Conservation (phyloP, 2,113 vertebrate species). For the Rhabdornis inornatus region DNA sequence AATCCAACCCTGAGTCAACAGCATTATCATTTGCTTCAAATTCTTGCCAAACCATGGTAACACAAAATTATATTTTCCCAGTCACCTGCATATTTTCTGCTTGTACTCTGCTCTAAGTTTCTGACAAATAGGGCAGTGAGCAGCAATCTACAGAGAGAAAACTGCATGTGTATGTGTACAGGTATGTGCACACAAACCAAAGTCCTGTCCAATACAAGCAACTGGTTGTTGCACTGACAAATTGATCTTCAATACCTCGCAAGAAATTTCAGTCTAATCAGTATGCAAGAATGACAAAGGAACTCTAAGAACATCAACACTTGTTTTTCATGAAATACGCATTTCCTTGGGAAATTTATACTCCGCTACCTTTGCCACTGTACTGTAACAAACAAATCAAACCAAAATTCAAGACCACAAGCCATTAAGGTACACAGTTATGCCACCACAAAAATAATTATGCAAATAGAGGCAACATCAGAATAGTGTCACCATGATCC, state of each 20-base stretch:
- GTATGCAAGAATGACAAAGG: neutral
- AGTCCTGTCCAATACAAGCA: neutral
- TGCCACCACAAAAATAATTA: neutral
- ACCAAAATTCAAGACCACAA: neutral
- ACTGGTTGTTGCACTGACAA: neutral
- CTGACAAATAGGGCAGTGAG: neutral
- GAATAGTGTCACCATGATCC: neutral
- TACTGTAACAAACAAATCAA: neutral
- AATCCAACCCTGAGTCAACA: neutral
- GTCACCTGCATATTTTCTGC: neutral
- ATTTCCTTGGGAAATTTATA: neutral
- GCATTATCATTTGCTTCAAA: neutral
- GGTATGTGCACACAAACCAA: neutral
- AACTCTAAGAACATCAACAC: neutral
- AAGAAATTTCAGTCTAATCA: neutral
- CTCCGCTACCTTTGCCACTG: neutral
- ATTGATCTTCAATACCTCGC: neutral
- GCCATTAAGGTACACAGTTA: neutral
- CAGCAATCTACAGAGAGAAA: neutral
- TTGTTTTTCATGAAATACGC: neutral
- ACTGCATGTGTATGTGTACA: accelerated
- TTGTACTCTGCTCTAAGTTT: neutral
- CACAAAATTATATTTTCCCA: neutral
- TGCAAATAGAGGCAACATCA: neutral
- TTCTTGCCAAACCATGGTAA: neutral